Base-by-base conservation (phyloP, 1,140 invertebrate genomes). In the Neuroterus valhalla region DNA sequence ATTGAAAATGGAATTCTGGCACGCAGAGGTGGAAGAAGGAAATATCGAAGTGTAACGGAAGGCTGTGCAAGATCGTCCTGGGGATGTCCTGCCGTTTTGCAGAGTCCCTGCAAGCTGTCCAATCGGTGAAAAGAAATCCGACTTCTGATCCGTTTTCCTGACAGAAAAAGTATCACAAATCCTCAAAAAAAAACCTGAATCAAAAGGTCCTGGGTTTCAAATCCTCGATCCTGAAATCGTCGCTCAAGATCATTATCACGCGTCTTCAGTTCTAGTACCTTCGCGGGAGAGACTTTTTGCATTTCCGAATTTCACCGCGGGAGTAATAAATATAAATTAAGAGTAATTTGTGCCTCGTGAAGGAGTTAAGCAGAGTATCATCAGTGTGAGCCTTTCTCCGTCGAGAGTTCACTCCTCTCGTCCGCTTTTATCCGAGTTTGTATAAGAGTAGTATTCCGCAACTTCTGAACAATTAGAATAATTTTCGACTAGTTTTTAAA, bases 51-150 rank as follows among this genome's bases (percentile, higher is more conserved):
- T 62, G 23, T 62, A 26, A 62, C 12, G n/a, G 31, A 62, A 62
- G 55, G 55, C 78, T 77, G 76, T 80, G 75, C 76, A 75, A 67
- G 68, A 72, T 72, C 74, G 52, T 81, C 76, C 70, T 67, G 72
- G 74, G 74, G 72, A 78, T 78, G 70, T 72, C 72, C 69, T 74
- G 72, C 52, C 69, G 71, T 71, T 78, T 70, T 44, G 67, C 46
- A 68, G 72, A 72, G 66, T 68, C 72, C 26, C 66, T 70, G 26
- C 45, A 23, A 69, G 62, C 48, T 72, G 17, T 50, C 17, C 43
- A 70, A 45, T 70, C 68, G 31, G 23, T 23, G n/a, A 62, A 62
- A 66, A 72, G 44, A n/a, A 62, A 69, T 70, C 46, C 46, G 48
- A 55, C 62, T 46, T 31, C 10, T 68, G 52, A 50, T 45, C 52